Percentiles rank a stretch among this genome's conserved stretches.
These are phyloP conservation scores for Nyctibius grandis DNA, from an alignment of 2,797 vertebrate species.

Conservation along the genomic window DNA sequence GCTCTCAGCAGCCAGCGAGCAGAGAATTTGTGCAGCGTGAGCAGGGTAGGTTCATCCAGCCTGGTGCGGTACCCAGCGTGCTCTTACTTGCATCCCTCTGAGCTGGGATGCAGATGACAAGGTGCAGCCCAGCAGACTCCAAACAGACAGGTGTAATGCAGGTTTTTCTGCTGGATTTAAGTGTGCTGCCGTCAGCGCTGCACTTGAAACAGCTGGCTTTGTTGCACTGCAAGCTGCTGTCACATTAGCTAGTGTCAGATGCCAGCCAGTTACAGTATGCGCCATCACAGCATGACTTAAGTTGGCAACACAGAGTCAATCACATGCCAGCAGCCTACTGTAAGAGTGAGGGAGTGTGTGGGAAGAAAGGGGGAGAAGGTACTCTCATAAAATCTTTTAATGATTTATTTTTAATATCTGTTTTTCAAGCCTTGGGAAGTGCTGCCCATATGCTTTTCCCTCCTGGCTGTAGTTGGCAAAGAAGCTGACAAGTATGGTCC, in stretches of 20 bases:
- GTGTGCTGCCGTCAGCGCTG: neutral
- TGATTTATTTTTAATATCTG: conserved; percentile 48
- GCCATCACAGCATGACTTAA: conserved; percentile 30
- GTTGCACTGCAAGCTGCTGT: conserved; percentile 9
- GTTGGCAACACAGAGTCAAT: conserved; percentile 48
- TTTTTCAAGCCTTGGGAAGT: conserved; percentile 13
- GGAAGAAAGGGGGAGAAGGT: conserved; percentile 27
- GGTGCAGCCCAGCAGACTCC: neutral
- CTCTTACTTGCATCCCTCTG: neutral
- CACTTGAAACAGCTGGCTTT: neutral
- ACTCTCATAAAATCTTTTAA: conserved; percentile 15
- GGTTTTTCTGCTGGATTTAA: neutral
- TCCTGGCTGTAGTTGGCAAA: conserved; percentile 46
- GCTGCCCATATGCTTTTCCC: conserved; percentile 22
- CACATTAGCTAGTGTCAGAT: conserved; percentile 38
- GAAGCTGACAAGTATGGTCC: neutral
- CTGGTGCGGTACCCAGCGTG: neutral
- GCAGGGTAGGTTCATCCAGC: neutral
- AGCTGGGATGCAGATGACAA: neutral
- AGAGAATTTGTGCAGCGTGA: neutral
- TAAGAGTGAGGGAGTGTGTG: conserved; percentile 17
- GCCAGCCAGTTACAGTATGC: conserved; percentile 57
- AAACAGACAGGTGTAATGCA: neutral
- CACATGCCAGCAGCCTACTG: conserved; percentile 55
- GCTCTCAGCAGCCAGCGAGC: neutral